These are phyloP conservation scores for Haemorhous mexicanus DNA, from an alignment of 2,113 vertebrate genomes.

Conservation along the genomic window DNA sequence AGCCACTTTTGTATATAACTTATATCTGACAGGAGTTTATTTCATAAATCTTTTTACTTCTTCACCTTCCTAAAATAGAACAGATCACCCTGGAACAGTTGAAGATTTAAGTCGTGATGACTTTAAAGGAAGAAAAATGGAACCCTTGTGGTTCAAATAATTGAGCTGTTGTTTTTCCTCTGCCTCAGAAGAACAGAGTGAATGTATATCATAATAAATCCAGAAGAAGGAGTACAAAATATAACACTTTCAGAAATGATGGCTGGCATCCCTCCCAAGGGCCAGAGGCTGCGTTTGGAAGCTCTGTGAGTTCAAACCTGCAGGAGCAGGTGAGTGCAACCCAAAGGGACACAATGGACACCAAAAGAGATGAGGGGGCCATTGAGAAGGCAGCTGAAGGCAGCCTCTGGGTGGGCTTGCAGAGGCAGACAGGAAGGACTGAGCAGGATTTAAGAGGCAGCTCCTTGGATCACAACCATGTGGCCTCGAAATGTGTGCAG, in stretches of 20 bases:
- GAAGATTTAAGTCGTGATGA: neutral
- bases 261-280: neutral
- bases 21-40: neutral
- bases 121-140: slow-evolving; percentile 32
- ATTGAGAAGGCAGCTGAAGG: neutral
- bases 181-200: neutral
- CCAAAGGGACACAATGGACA: neutral
- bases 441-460: neutral
- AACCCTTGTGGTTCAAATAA: neutral
- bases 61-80: slow-evolving; percentile 30
- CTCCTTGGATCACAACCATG: neutral
- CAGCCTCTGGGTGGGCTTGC: neutral
- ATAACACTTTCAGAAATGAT: neutral
- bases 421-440: neutral
- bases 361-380: neutral
- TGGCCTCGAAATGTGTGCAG: neutral
- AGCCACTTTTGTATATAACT: neutral
- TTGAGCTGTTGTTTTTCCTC: neutral
- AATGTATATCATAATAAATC: neutral
- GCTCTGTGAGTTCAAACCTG: neutral
- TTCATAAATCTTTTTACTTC: neutral
- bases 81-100: neutral
- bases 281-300: neutral
- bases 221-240: neutral
- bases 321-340: neutral